A percentile compares a stretch with the other conserved stretches of the same genome.
Conservation (phyloP, 2,797 vertebrate species). For the Hozukius guyotensis region DNA sequence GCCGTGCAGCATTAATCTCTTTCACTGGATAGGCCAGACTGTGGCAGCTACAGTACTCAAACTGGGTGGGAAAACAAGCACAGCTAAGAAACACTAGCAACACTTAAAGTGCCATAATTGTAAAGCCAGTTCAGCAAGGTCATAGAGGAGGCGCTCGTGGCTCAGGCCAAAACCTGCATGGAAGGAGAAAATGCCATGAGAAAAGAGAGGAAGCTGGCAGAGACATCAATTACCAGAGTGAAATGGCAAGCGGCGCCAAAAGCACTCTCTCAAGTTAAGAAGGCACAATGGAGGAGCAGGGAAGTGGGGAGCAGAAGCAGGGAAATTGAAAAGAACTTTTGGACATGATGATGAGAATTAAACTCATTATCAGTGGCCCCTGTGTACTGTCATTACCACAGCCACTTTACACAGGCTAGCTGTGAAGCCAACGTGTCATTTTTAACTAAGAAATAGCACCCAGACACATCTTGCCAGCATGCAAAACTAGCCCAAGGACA, state of each 20-base stretch:
- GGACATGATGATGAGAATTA: constrained; percentile 9
- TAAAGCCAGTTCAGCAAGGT: constrained; percentile 15
- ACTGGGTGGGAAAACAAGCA: constrained; percentile 1
- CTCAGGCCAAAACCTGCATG: constrained; percentile 7
- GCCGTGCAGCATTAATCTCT: constrained; percentile 15
- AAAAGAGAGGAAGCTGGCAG: constrained; percentile 30
- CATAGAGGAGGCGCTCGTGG: background rate
- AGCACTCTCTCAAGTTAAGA: background rate
- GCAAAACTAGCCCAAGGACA: constrained; percentile 16
- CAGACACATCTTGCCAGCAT: background rate
- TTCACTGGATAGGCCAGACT: constrained; percentile 10
- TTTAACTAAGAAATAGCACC: background rate
- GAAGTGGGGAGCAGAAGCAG: background rate
- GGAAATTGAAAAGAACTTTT: constrained; percentile 7
- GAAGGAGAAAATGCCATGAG: constrained; percentile 3
- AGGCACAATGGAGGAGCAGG: background rate
- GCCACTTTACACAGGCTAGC: background rate
- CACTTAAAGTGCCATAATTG: background rate
- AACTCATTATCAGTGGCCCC: constrained; percentile 14
- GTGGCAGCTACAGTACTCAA: constrained; percentile 11
- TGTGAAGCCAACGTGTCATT: constrained; percentile 1
- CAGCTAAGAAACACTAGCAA: background rate
- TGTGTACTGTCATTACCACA: background rate
- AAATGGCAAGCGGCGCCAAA: constrained; percentile 10
- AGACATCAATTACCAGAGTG: constrained; percentile 17